These are phyloP conservation scores for Phalangium opilio DNA, from an alignment of 2,888 invertebrate species.

Conservation along the genomic window DNA sequence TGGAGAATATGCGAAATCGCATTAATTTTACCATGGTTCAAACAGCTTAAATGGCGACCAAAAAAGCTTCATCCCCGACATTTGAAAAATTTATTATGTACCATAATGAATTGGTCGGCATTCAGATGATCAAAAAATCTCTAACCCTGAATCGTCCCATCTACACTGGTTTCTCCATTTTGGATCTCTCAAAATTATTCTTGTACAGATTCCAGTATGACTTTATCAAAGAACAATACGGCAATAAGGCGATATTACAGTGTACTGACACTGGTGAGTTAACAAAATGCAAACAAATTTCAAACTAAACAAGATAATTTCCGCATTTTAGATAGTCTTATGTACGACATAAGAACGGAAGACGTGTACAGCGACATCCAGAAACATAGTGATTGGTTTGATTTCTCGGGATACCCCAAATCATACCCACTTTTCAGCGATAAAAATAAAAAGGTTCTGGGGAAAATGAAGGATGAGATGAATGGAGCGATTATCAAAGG, in stretches of 20 bases:
- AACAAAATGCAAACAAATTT: slow-evolving; percentile 13
- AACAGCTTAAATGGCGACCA: neutral
- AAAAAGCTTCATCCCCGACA: neutral
- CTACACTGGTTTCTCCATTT: slow-evolving; percentile 19
- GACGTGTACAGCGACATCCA: too few species aligned
- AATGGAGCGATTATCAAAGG: slow-evolving; percentile 10
- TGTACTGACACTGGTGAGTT: slow-evolving; percentile 24
- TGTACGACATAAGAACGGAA: too few species aligned
- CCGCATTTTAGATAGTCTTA: neutral
- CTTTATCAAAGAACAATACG: slow-evolving; percentile 18
- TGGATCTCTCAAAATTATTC: slow-evolving; percentile 22
- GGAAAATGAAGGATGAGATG: slow-evolving; percentile 23
- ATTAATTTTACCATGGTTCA: slow-evolving; percentile 21
- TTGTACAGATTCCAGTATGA: slow-evolving; percentile 21
- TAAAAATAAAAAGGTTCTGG: slow-evolving; percentile 19
- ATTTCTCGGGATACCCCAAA: too few species aligned
- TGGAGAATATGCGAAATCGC: slow-evolving; percentile 25
- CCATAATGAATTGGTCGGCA: neutral
- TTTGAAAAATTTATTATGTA: too few species aligned
- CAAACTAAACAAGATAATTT: slow-evolving; percentile 9
- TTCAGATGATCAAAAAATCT: neutral
- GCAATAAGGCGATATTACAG: slow-evolving; percentile 16
- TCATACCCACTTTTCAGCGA: neutral
- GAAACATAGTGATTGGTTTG: too few species aligned
- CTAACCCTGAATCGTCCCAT: slow-evolving; percentile 17